Evolutionary conservation across 2,888 invertebrate genomes (phyloP).

Genomic region (Zelleria hepariella): DNA sequence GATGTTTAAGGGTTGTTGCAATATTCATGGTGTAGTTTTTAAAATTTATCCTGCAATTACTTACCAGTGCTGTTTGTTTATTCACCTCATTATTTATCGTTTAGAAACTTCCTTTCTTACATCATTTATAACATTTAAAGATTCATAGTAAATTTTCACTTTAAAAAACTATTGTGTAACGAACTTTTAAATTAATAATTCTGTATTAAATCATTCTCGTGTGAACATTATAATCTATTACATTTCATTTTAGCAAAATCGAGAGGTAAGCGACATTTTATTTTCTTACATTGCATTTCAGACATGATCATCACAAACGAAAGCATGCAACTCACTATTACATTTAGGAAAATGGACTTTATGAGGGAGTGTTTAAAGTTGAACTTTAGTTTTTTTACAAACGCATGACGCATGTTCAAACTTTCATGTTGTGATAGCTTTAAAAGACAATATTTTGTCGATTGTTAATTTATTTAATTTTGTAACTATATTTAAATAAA

Average conservation of each 20-base stretch:
- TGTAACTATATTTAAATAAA: not conserved
- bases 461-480: not conserved
- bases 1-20: too few species aligned
- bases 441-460: not conserved
- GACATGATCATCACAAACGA: constrained; percentile 54
- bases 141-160: not conserved
- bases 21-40: too few species aligned
- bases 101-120: too few species aligned
- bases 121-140: not conserved
- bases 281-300: constrained; percentile 48
- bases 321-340: constrained; percentile 55
- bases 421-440: not conserved
- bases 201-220: not conserved
- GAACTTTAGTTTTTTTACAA: not conserved
- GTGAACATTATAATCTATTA: constrained; percentile 13
- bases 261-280: constrained; percentile 35
- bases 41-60: too few species aligned
- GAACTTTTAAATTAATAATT: not conserved
- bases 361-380: constrained; percentile 1
- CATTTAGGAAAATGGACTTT: constrained; percentile 27
- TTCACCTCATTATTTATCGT: too few species aligned
- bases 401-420: not conserved
- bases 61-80: too few species aligned
- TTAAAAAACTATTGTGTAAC: constrained; percentile 6
- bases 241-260: constrained; percentile 16